These are phyloP conservation scores for Charaxes varanes DNA, from an alignment of 1,140 invertebrate genomes.

Conservation along the genomic window DNA sequence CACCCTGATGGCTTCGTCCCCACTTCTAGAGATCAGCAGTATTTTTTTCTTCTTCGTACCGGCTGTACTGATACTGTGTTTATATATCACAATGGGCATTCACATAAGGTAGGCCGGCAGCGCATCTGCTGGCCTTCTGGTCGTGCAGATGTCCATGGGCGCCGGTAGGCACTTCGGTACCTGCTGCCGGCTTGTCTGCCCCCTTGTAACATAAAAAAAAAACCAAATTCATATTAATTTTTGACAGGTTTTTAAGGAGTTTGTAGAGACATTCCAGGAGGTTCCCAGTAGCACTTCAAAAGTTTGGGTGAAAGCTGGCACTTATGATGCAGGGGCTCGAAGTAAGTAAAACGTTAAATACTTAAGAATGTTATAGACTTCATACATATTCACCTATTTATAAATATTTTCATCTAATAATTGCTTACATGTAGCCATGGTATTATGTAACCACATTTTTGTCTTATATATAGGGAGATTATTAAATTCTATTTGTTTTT, in stretches of 20 bases:
- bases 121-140: too few species aligned
- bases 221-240: too few species aligned
- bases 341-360: conserved; percentile 79
- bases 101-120: conserved; percentile 77
- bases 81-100: conserved; percentile 86
- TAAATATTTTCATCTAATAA: too few species aligned
- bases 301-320: conserved; percentile 97
- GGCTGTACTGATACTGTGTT: conserved; percentile 83
- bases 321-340: conserved; percentile 95
- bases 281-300: conserved; percentile 86
- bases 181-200: too few species aligned
- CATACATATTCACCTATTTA: not conserved
- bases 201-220: too few species aligned
- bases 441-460: too few species aligned
- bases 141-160: too few species aligned
- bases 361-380: not conserved
- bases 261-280: conserved; percentile 97
- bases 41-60: conserved; percentile 90
- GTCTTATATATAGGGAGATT: too few species aligned
- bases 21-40: conserved; percentile 85
- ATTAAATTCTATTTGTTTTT: too few species aligned
- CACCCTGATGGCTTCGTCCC: conserved; percentile 78
- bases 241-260: conserved; percentile 92
- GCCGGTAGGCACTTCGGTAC: too few species aligned
- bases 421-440: too few species aligned